Evolutionary conservation across 2,888 invertebrate species (phyloP).

Genomic region (Synanthedon myopaeformis): DNA sequence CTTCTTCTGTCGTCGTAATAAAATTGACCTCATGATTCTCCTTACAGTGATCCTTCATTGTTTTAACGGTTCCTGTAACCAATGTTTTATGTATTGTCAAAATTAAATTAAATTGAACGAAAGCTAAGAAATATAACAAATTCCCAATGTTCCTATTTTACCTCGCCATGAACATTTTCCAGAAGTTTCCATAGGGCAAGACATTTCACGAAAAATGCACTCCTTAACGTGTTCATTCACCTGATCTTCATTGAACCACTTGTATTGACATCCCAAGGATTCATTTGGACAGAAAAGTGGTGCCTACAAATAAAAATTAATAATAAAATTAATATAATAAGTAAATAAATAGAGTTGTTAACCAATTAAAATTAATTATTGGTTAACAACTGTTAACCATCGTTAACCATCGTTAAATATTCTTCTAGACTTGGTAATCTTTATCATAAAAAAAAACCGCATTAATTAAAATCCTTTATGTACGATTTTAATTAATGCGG

Average conservation of each 20-base stretch:
- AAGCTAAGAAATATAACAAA: no score
- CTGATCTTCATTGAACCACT: slow-evolving; percentile 21
- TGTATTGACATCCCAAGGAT: slow-evolving; percentile 37
- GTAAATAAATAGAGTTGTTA: no score
- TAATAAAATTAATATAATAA: no score
- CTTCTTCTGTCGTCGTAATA: slow-evolving; percentile 31
- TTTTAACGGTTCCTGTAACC: slow-evolving; percentile 36
- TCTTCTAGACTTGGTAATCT: no score
- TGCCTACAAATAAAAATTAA: slow-evolving; percentile 23
- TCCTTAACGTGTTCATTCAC: slow-evolving; percentile 49
- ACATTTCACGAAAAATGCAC: slow-evolving; percentile 51
- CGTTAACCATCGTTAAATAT: no score
- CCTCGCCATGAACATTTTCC: slow-evolving; percentile 58
- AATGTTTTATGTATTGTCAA: no score
- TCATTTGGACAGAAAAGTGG: slow-evolving; percentile 47
- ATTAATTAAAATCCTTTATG: no score
- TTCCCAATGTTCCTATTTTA: slow-evolving; percentile 11
- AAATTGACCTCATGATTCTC: slow-evolving; percentile 39
- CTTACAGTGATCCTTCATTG: slow-evolving; percentile 49
- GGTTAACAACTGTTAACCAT: no score
- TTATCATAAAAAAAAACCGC: no score
- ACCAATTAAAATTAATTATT: no score
- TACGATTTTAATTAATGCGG: no score
- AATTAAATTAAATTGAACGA: no score
- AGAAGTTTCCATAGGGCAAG: slow-evolving; percentile 48